Evolutionary conservation across 2,888 invertebrate genomes (phyloP), one percentile per base, ranked within the genome.

Genomic region (Caenorhabditis sp.): DNA sequence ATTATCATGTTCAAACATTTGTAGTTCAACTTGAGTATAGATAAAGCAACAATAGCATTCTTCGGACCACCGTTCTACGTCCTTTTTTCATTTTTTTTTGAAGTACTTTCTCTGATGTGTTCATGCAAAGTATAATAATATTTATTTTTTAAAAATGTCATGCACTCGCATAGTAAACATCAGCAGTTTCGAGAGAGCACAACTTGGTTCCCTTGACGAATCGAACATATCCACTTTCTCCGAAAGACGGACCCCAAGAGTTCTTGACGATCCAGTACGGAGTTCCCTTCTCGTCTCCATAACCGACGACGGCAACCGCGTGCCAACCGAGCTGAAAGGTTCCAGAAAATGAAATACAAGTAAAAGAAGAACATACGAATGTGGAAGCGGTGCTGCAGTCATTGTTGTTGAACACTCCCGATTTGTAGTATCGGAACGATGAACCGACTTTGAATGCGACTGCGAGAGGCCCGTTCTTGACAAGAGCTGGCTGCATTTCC

Each of bases 281-380:
- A n/a, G 11, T 9, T 40, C 61, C 61, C 3, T 61, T 61, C 22
- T 61, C 61, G 4, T 15, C 44, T 61, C 61, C 61, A n/a, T 61
- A 61, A 1, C 61, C 61, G 15, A 61, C 44, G 24, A 61, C 24
- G 9, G 8, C 9, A 15, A 44, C 61, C 1, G 61, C 61, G 61
- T 61, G 61, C 44, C 44, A 61, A 8, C 61, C 61, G 15, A 37
- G 47, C 47, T 47, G 47, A 47, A 47, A 47, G 2, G 6, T 6
- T 6, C n/a, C n/a, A n/a, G 40, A 40, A 40, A 13, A 40, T 40
- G 13, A 2, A 18, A n/a, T 11, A 18, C 2, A 47, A 47, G 20
- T 18, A n/a, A 18, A 47, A 18, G n/a, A 2, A 11, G 47, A 9
- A 47, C 47, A 3, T 47, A 47, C 47, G 20, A 47, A 47, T 18